Evolutionary conservation across 1,140 invertebrate genomes (phyloP), one percentile per base, ranked within the genome.

Genomic region (Mamestra configurata): DNA sequence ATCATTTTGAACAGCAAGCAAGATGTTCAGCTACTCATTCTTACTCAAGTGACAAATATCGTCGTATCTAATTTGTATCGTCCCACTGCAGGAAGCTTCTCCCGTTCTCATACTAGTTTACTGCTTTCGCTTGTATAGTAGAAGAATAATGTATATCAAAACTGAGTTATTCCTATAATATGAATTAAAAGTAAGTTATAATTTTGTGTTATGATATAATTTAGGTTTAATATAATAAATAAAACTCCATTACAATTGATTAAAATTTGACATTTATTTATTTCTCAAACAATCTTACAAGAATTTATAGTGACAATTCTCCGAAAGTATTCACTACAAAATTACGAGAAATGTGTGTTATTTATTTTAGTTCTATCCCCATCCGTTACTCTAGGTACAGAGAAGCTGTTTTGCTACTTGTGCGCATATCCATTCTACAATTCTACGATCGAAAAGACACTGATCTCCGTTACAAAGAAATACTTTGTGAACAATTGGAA

Each of bases 221-320:
- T 15, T 53, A 6, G 22, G n/a, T 22, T 53, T 18, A 4, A 10
- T 20, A 0, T 18, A 10, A 20, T 40, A 43, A 68, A 68, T 68
- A 68, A 68, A 68, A 68, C 40, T 64, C 6, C 40, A 68, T 8
- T n/a, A 27, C 1, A 0, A 68, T 49, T 27, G 64, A 68, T 46
- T 68, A 68, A 66, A 59, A 15, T 5, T 68, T 68, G 18, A 68
- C 40, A 68, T 68, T 68, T 46, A 68, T 68, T 68, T 68, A 68
- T 24, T 68, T 46, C n/a, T 11, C 59, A 61, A 61, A 61, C 59
- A 61, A 35, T 61, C 59, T 61, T 61, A 61, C 31, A n/a, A 15
- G 1, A 61, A 61, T 61, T 31, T 18, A 61, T 18, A 35, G 27
- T 35, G 31, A 61, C 59, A n/a, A 5, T n/a, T 37, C 27, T 61